A percentile compares a stretch with the other conserved stretches of the same genome.
phyloP scores from a whole-genome alignment of 2,113 vertebrate species.

The Hippocampus abdominalis region DNA sequence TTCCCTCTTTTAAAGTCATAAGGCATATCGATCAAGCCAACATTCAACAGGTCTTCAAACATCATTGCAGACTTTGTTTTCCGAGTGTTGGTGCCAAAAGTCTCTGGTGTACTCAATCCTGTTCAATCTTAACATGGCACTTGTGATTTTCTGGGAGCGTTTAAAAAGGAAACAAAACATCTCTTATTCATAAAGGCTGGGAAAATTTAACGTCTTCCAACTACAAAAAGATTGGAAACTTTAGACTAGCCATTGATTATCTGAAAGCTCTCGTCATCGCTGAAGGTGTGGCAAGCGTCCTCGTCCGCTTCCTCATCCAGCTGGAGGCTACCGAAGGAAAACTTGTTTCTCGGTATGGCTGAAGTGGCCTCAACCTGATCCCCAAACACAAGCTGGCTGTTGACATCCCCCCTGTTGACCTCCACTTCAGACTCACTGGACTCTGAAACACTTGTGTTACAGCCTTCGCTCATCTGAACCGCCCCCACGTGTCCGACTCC shows the following conservation, averaged over 20 bases:
- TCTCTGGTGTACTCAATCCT: not conserved
- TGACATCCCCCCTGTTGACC: slow-evolving; percentile 53
- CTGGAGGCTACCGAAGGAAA: slow-evolving; percentile 77
- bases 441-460: slow-evolving; percentile 84
- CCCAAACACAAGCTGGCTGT: slow-evolving; percentile 65
- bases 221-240: too few species aligned
- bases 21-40: slow-evolving; percentile 49
- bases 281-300: slow-evolving; percentile 71
- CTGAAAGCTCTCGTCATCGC: slow-evolving; percentile 75
- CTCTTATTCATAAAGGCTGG: not conserved
- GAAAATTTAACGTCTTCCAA: too few species aligned
- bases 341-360: slow-evolving; percentile 73
- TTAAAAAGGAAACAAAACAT: slow-evolving; percentile 2
- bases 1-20: slow-evolving; percentile 24
- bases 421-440: slow-evolving; percentile 89
- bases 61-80: not conserved
- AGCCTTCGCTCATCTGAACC: slow-evolving; percentile 80
- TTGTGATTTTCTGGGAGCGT: slow-evolving; percentile 15
- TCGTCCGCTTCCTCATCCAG: slow-evolving; percentile 78
- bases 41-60: not conserved
- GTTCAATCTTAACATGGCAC: slow-evolving; percentile 58
- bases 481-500: slow-evolving; percentile 61
- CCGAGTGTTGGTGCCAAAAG: not conserved
- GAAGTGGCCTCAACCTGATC: slow-evolving; percentile 71
- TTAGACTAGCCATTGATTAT: slow-evolving; percentile 74